Conservation (phyloP, 2,113 vertebrate species). For the Pachyramphus minor region DNA sequence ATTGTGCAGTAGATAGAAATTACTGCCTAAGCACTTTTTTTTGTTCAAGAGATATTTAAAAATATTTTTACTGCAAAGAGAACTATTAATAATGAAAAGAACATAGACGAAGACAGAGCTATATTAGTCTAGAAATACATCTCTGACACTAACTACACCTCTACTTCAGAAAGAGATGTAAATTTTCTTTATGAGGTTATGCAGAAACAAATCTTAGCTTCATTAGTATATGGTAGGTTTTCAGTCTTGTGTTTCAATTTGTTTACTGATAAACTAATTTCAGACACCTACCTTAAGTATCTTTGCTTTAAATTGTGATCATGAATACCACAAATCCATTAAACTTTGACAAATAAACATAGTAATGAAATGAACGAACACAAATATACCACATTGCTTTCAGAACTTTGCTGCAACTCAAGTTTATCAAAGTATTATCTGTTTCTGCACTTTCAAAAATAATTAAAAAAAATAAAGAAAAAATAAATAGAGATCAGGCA, state of each 20-base stretch:
- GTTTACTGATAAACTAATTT: neutral
- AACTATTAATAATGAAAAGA: neutral
- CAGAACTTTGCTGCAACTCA: fast-evolving
- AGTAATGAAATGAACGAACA: neutral
- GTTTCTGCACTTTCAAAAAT: neutral
- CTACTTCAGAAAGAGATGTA: neutral
- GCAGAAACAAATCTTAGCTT: neutral
- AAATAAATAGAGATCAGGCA: neutral
- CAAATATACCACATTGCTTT: neutral
- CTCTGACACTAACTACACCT: neutral
- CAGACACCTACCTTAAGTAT: neutral
- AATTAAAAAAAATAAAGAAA: neutral
- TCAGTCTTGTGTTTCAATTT: neutral
- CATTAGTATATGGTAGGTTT: neutral
- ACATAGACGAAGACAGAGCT: neutral
- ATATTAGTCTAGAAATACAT: neutral
- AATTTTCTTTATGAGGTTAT: neutral
- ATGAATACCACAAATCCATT: neutral
- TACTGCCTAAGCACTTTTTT: neutral
- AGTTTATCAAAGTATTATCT: neutral
- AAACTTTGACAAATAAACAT: neutral
- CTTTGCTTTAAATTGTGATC: neutral
- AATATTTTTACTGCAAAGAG: neutral
- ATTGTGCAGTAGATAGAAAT: neutral
- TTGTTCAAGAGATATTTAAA: neutral